Percentiles rank a stretch among this genome's conserved stretches.
phyloP scores from a whole-genome alignment of 2,888 invertebrate species.

The Margaritifera margaritifera region DNA sequence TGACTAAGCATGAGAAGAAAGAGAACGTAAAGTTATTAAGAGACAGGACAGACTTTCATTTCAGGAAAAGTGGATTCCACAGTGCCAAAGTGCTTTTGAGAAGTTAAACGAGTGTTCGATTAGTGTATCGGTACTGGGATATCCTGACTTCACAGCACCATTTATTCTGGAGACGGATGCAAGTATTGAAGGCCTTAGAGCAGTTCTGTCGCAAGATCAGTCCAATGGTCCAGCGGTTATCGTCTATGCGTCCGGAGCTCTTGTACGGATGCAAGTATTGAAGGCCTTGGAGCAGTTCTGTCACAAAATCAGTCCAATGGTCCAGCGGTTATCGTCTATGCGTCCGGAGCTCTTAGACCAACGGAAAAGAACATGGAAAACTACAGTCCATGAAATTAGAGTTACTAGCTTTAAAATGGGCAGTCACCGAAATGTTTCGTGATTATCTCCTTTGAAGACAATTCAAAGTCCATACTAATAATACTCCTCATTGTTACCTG shows the following conservation, averaged over 20 bases:
- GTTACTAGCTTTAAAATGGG: constrained; percentile 35
- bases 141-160: too few species aligned
- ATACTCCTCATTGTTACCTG: constrained; percentile 32
- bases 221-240: constrained; percentile 22
- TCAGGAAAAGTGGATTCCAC: too few species aligned
- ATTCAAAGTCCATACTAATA: constrained; percentile 32
- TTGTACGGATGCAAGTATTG: constrained; percentile 33
- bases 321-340: constrained; percentile 33
- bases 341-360: constrained; percentile 27
- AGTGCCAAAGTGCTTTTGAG: too few species aligned
- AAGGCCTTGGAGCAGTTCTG: constrained; percentile 32
- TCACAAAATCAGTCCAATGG: constrained; percentile 30
- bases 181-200: constrained; percentile 26
- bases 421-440: constrained; percentile 32
- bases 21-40: too few species aligned
- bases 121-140: too few species aligned
- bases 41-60: too few species aligned
- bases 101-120: too few species aligned
- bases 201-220: constrained; percentile 37
- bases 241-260: constrained; percentile 29
- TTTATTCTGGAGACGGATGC: constrained; percentile 17
- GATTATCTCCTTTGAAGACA: constrained; percentile 24
- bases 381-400: constrained; percentile 39
- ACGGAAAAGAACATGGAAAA: constrained; percentile 33
- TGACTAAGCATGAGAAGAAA: not conserved